A percentile compares a stretch with the other conserved stretches of the same genome.
Evolutionary conservation across 1,140 invertebrate species (phyloP).

Genomic region (Rhopalosiphum maidis): DNA sequence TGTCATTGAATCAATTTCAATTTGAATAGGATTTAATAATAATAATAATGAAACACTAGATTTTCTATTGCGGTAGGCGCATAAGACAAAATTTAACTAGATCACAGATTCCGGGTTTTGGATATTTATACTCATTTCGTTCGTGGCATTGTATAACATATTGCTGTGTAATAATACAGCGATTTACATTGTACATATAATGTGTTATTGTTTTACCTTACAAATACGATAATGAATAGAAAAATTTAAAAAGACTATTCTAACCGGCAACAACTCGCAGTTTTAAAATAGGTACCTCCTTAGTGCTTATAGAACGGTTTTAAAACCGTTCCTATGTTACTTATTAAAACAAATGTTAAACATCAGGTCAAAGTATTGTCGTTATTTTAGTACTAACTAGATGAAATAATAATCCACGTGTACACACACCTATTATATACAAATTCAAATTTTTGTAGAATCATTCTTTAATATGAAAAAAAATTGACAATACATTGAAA

Average conservation of each 20-base stretch:
- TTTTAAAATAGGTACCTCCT: not conserved
- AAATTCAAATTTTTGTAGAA: not conserved
- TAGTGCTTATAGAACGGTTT: not conserved
- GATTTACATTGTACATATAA: not conserved
- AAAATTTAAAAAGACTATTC: not conserved
- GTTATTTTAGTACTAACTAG: not conserved
- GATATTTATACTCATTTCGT: not conserved
- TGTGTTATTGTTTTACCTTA: not conserved
- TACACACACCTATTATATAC: not conserved
- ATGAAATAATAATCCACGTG: no score
- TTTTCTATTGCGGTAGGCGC: not conserved
- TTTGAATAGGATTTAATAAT: not conserved
- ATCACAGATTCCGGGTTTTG: not conserved
- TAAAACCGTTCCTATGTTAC: not conserved
- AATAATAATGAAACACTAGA: not conserved
- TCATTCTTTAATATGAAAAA: not conserved
- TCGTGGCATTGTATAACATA: not conserved
- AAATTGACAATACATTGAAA: not conserved
- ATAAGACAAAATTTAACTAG: not conserved
- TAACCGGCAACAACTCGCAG: not conserved
- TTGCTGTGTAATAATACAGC: not conserved
- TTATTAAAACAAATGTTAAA: not conserved
- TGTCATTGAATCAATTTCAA: not conserved
- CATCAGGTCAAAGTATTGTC: not conserved
- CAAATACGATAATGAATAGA: not conserved